Evolutionary conservation across 2,797 vertebrate genomes (phyloP).

Genomic region (Erethizon dorsatum): DNA sequence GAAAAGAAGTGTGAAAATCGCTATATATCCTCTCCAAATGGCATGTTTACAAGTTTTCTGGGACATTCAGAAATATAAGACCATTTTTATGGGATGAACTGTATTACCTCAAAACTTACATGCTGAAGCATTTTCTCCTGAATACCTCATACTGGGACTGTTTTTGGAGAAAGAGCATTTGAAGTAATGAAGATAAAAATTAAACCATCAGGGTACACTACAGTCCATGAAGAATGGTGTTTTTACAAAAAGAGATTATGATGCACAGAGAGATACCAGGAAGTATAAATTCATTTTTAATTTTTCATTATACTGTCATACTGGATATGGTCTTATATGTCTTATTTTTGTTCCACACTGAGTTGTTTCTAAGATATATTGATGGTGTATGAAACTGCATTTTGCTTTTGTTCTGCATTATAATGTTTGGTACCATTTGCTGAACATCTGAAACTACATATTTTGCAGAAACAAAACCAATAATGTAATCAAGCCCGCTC

Average conservation of each 20-base stretch:
- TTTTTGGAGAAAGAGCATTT: not conserved
- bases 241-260: not conserved
- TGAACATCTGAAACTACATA: not conserved
- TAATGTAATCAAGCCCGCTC: not conserved
- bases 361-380: not conserved
- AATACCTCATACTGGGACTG: not conserved
- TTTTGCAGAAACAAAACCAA: slow-evolving; percentile 16
- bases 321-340: not conserved
- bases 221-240: not conserved
- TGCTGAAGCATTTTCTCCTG: not conserved
- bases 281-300: not conserved
- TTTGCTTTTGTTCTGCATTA: not conserved
- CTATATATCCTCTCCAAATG: not conserved
- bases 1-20: not conserved
- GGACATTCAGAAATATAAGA: not conserved
- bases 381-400: not conserved
- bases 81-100: not conserved
- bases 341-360: not conserved
- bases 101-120: not conserved
- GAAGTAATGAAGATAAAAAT: slow-evolving; percentile 6
- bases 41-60: not conserved
- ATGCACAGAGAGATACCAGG: not conserved
- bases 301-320: not conserved
- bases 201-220: rapidly evolving
- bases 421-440: not conserved